These are phyloP conservation scores for Pardosa pseudoannulata DNA, from an alignment of 2,888 invertebrate species.

Conservation along the genomic window DNA sequence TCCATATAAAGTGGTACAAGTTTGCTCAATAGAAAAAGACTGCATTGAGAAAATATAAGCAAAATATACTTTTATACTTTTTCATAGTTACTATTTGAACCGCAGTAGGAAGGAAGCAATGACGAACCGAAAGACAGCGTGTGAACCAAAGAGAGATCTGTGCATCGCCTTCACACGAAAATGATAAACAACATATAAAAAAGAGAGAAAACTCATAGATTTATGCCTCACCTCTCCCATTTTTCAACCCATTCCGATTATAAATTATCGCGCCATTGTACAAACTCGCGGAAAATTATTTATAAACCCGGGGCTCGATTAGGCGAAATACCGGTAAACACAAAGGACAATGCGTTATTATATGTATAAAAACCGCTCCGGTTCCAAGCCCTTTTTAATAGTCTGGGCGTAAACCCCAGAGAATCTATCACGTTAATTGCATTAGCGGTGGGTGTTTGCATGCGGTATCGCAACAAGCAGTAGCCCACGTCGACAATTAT, in stretches of 20 bases:
- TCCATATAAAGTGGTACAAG: too few relatives aligned
- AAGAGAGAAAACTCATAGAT: too few relatives aligned
- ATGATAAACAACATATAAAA: too few relatives aligned
- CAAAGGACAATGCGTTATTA: neutral
- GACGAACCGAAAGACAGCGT: too few relatives aligned
- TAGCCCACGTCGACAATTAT: slow-evolving; percentile 56
- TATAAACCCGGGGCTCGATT: neutral
- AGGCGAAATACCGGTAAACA: neutral
- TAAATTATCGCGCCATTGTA: neutral
- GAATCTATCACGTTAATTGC: slow-evolving; percentile 38
- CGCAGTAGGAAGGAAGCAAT: too few relatives aligned
- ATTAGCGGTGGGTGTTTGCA: slow-evolving; percentile 29
- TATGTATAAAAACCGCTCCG: neutral
- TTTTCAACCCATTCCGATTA: neutral
- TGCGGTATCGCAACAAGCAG: slow-evolving; percentile 8
- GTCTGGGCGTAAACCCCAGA: slow-evolving; percentile 50
- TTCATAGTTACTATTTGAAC: too few relatives aligned
- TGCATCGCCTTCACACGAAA: too few relatives aligned
- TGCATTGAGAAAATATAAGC: too few relatives aligned
- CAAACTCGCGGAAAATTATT: neutral
- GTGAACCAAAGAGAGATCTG: too few relatives aligned
- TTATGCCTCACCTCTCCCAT: neutral
- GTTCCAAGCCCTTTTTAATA: slow-evolving; percentile 60
- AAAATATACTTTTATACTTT: too few relatives aligned
- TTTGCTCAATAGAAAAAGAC: too few relatives aligned